These are phyloP conservation scores for Chascanopsetta lugubris DNA, from an alignment of 2,113 vertebrate species.

Conservation along the genomic window DNA sequence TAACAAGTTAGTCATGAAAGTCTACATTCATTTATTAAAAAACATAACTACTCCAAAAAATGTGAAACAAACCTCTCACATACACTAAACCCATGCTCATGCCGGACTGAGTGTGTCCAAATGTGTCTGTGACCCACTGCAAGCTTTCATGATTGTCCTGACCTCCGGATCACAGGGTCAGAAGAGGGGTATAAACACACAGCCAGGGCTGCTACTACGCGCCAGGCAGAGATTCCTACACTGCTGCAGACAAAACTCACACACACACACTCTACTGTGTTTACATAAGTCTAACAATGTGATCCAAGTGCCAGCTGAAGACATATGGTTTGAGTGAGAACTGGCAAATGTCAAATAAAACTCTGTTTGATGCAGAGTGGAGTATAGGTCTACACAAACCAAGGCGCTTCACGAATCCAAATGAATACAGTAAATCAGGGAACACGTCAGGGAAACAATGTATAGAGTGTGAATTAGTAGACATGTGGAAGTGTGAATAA, in stretches of 20 bases:
- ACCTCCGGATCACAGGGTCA: slow-evolving; percentile 72
- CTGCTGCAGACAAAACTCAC: slow-evolving; percentile 48
- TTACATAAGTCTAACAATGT: slow-evolving; percentile 71
- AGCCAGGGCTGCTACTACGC: slow-evolving; percentile 61
- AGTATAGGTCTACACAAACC: slow-evolving; percentile 48
- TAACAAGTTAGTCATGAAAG: background rate
- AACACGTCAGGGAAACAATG: background rate
- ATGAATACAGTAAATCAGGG: slow-evolving; percentile 30
- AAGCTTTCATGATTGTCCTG: slow-evolving; percentile 56
- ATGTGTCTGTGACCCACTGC: slow-evolving; percentile 64
- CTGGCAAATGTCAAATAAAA: slow-evolving; percentile 67
- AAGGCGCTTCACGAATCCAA: slow-evolving; percentile 21
- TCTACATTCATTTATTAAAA: slow-evolving; percentile 33
- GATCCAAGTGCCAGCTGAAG: slow-evolving; percentile 69
- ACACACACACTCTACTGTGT: slow-evolving; percentile 65
- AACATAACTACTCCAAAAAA: slow-evolving; percentile 17
- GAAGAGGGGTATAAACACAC: slow-evolving; percentile 72
- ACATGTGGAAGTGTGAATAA: slow-evolving; percentile 26
- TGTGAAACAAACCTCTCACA: slow-evolving; percentile 30
- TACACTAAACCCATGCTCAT: slow-evolving; percentile 25
- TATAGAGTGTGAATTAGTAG: slow-evolving; percentile 22
- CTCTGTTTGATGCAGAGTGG: slow-evolving; percentile 54
- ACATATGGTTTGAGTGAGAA: slow-evolving; percentile 66
- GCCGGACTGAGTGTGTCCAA: slow-evolving; percentile 61
- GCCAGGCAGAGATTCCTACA: slow-evolving; percentile 64